Conservation (phyloP, 2,888 invertebrate species). For the Gandaritis pyraliata region DNA sequence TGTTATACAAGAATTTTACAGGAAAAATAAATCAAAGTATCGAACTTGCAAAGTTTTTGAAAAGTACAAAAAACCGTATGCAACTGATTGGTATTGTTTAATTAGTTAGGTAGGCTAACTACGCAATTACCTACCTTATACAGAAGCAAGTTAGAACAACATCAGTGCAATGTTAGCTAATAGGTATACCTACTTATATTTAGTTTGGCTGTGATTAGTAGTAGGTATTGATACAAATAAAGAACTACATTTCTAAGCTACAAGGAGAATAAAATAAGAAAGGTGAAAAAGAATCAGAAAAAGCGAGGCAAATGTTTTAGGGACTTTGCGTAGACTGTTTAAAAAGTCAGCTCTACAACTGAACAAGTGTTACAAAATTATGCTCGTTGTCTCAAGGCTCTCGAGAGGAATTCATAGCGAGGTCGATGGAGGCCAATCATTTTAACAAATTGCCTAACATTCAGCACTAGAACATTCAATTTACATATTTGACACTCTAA, state of each 20-base stretch:
- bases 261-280: background rate
- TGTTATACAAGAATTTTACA: no score
- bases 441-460: conserved; percentile 29
- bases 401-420: conserved; percentile 35
- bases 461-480: conserved; percentile 16
- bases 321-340: no score
- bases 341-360: conserved; percentile 4
- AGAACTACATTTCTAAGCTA: no score
- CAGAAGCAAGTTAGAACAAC: no score
- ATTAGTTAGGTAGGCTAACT: no score
- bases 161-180: background rate
- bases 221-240: no score
- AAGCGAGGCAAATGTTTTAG: no score
- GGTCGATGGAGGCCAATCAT: conserved; percentile 38
- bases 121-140: no score
- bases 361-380: conserved; percentile 34
- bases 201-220: background rate
- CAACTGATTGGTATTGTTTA: no score
- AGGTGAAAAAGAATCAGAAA: background rate
- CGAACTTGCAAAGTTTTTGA: no score
- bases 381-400: conserved; percentile 33
- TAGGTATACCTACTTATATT: background rate
- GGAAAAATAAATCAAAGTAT: no score
- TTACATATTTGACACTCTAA: conserved; percentile 13
- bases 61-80: no score